A percentile compares a stretch with the other conserved stretches of the same genome.
These are phyloP conservation scores for Tapirus terrestris DNA, from an alignment of 2,113 vertebrate genomes.

Conservation along the genomic window DNA sequence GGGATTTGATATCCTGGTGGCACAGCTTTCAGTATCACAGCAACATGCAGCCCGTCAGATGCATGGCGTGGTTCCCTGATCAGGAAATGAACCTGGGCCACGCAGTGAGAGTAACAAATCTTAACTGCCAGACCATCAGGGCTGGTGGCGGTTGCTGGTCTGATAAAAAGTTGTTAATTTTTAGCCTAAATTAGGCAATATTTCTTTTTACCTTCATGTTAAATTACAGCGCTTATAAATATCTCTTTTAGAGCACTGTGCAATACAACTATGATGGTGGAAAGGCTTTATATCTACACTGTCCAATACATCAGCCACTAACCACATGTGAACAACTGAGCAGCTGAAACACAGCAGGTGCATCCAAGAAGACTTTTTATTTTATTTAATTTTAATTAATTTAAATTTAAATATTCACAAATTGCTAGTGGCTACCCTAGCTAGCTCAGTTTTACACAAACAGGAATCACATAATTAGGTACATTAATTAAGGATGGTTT, in stretches of 20 bases:
- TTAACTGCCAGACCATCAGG: no score
- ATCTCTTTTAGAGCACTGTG: neutral
- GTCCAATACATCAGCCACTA: neutral
- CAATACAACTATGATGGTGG: neutral
- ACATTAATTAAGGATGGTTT: neutral
- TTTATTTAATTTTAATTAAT: neutral
- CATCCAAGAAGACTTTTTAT: neutral
- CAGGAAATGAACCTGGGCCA: no score
- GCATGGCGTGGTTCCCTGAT: no score
- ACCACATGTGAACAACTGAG: neutral
- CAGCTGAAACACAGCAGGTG: neutral
- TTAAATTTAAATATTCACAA: neutral
- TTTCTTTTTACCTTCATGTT: slow-evolving; percentile 10
- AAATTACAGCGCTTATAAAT: neutral
- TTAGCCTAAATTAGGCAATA: neutral
- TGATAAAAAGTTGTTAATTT: neutral
- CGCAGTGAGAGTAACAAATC: no score
- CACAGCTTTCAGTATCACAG: no score
- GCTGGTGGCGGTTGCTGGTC: no score
- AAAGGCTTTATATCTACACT: neutral
- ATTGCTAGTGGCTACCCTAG: neutral
- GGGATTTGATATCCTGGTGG: no score
- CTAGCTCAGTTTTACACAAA: neutral
- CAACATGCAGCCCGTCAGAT: no score
- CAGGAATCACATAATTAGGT: neutral